phyloP scores from a whole-genome alignment of 2,888 invertebrate genomes.

The Norana najaformis region DNA sequence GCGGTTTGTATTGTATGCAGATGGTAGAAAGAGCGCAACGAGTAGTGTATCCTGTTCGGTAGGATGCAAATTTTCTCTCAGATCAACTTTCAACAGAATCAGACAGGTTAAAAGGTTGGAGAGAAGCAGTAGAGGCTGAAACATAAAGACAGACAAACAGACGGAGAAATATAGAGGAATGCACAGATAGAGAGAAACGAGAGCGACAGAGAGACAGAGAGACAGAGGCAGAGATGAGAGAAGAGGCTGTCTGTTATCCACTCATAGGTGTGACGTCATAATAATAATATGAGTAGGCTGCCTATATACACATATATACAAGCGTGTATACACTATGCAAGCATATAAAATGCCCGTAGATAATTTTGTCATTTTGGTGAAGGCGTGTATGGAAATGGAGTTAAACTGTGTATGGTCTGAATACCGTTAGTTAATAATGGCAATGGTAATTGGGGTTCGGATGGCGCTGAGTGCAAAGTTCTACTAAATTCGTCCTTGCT shows the following conservation, averaged over 20 bases:
- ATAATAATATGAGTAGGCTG: background rate
- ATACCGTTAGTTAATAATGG: background rate
- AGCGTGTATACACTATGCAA: background rate
- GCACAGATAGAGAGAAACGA: no score
- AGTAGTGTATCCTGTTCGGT: background rate
- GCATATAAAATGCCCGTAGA: background rate
- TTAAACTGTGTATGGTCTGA: background rate
- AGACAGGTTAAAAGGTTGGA: background rate
- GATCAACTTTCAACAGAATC: background rate
- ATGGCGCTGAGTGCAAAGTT: constrained; percentile 6
- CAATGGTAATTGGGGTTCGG: background rate
- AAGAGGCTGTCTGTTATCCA: background rate
- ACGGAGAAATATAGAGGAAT: no score
- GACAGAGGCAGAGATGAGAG: background rate
- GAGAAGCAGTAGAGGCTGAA: no score
- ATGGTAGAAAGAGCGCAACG: background rate
- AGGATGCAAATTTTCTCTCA: background rate
- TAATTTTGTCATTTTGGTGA: background rate
- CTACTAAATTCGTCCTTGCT: background rate
- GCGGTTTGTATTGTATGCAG: background rate
- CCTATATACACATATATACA: background rate
- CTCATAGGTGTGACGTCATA: background rate
- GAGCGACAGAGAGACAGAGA: background rate
- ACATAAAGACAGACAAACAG: background rate
- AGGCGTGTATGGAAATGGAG: background rate